Conservation (phyloP, 2,888 invertebrate species). For the Eupeodes latifasciatus region DNA sequence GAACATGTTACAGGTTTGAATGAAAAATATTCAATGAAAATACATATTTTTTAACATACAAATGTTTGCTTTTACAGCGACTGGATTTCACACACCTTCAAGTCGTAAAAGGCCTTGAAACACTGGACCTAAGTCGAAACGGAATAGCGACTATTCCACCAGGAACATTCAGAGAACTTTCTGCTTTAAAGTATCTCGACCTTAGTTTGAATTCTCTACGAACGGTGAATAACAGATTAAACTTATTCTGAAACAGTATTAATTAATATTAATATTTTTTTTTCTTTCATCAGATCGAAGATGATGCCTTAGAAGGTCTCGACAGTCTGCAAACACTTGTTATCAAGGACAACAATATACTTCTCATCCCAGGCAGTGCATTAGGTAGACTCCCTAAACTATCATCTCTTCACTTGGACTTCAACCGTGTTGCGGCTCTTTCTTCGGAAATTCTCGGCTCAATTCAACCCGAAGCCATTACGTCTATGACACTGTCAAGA, state of each 20-base stretch:
- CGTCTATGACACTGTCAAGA: conserved; percentile 90
- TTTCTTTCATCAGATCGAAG: conserved; percentile 89
- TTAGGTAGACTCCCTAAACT: conserved; percentile 91
- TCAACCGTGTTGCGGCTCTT: conserved; percentile 93
- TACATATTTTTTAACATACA: neutral
- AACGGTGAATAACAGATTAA: conserved; percentile 87
- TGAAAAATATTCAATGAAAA: no score
- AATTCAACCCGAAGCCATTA: conserved; percentile 88
- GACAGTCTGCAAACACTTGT: conserved; percentile 90
- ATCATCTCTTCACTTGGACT: conserved; percentile 90
- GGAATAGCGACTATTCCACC: conserved; percentile 92
- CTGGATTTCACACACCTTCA: conserved; percentile 90
- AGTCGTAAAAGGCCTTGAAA: conserved; percentile 88
- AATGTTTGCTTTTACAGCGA: conserved; percentile 85
- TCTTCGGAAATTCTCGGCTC: conserved; percentile 91
- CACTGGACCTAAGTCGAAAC: conserved; percentile 93
- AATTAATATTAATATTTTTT: no score
- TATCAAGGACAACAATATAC: conserved; percentile 94
- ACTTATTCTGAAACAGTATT: neutral
- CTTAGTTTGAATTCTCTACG: conserved; percentile 94
- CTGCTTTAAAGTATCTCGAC: conserved; percentile 89
- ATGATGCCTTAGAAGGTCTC: conserved; percentile 93
- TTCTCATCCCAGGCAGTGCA: conserved; percentile 93
- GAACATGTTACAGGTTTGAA: conserved; percentile 91
- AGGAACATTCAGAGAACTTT: conserved; percentile 91